A percentile compares a stretch with the other conserved stretches of the same genome.
Conservation (phyloP, 1,140 invertebrate genomes). For the Lordiphosa stackelbergi region DNA sequence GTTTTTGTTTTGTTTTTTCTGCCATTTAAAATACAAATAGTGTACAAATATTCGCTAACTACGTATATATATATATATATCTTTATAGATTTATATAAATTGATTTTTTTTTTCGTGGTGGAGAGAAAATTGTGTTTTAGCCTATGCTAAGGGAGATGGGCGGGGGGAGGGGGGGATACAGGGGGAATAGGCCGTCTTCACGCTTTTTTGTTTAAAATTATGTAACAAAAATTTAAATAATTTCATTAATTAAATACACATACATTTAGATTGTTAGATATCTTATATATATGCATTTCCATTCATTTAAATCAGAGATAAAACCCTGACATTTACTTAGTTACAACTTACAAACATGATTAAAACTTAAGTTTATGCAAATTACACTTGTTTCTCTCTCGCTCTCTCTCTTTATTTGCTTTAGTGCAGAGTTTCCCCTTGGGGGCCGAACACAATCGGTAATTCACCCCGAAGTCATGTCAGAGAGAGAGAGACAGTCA, state of each 20-base stretch:
- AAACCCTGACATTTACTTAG: too few species aligned
- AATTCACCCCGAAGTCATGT: too few species aligned
- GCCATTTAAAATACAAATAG: constrained; percentile 55
- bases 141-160: constrained; percentile 17
- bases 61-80: constrained; percentile 35
- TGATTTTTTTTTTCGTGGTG: constrained; percentile 1
- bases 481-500: too few species aligned
- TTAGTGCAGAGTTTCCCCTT: too few species aligned
- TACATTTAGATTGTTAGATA: neutral
- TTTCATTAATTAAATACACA: constrained; percentile 22
- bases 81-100: constrained; percentile 17
- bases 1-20: neutral
- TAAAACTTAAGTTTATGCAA: constrained; percentile 31
- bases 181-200: constrained; percentile 4
- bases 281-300: too few species aligned
- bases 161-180: neutral
- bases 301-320: too few species aligned
- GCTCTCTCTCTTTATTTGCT: constrained; percentile 5
- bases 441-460: too few species aligned
- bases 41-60: constrained; percentile 70
- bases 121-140: constrained; percentile 26
- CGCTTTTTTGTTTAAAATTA: constrained; percentile 47
- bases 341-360: constrained; percentile 25
- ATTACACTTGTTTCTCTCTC: constrained; percentile 7
- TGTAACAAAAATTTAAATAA: constrained; percentile 52